A percentile compares a stretch with the other conserved stretches of the same genome.
Evolutionary conservation across 1,140 invertebrate species (phyloP).

Genomic region (Dolichoris vasculosae): DNA sequence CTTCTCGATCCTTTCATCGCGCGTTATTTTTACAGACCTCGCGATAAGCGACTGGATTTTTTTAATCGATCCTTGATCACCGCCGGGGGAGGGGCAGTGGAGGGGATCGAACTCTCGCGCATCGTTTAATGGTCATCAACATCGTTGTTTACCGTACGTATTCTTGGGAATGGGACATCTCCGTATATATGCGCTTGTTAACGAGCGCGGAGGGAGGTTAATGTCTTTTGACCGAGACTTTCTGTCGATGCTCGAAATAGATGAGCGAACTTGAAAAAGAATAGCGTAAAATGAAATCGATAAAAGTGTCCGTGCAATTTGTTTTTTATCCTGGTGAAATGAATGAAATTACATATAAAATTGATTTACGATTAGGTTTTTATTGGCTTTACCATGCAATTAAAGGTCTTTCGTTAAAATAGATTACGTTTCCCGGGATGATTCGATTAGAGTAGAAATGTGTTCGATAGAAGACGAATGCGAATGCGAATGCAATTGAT

Average conservation of each 20-base stretch:
- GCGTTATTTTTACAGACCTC: not conserved
- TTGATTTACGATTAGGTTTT: too few relatives aligned
- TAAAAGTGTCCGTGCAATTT: not conserved
- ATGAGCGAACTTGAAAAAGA: not conserved
- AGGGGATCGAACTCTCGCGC: not conserved
- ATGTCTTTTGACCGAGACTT: not conserved
- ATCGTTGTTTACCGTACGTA: not conserved
- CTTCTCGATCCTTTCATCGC: not conserved
- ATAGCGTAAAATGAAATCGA: not conserved
- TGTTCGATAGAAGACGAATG: too few relatives aligned
- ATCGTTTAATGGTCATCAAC: not conserved
- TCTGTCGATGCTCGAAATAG: not conserved
- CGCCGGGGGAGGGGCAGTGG: not conserved
- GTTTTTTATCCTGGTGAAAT: not conserved
- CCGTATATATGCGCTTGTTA: not conserved
- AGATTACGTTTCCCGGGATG: too few relatives aligned
- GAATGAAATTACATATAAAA: not conserved
- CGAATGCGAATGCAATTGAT: too few relatives aligned
- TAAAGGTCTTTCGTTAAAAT: too few relatives aligned
- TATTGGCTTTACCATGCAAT: too few relatives aligned
- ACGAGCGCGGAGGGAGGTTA: constrained; percentile 4
- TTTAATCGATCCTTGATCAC: constrained; percentile 30
- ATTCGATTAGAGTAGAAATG: too few relatives aligned
- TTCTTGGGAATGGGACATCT: not conserved
- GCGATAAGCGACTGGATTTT: not conserved